Percentiles rank a stretch among this genome's conserved stretches.
Evolutionary conservation across 2,113 vertebrate genomes (phyloP).

Genomic region (Melanerpes aurifrons): DNA sequence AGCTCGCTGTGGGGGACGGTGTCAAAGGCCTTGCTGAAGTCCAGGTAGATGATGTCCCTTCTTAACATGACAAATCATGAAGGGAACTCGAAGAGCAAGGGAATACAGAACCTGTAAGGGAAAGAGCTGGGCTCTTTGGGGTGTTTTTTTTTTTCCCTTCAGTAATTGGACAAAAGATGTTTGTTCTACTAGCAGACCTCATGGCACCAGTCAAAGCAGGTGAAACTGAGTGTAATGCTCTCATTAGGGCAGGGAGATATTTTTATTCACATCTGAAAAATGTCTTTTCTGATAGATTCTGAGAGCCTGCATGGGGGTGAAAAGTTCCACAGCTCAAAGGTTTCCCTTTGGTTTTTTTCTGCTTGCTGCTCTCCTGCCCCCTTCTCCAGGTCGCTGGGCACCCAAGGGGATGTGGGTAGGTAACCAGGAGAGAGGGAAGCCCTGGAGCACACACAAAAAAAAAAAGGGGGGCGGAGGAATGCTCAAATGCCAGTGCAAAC

Average conservation of each 20-base stretch:
- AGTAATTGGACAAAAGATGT: conserved; percentile 38
- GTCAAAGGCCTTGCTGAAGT: too few relatives aligned
- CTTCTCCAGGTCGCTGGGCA: neutral
- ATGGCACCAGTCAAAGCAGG: conserved; percentile 49
- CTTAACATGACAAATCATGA: neutral
- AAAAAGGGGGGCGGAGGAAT: neutral
- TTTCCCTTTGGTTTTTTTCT: conserved; percentile 28
- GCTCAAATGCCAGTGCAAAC: neutral
- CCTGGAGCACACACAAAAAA: neutral
- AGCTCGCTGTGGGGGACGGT: too few relatives aligned
- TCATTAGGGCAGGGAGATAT: conserved; percentile 68
- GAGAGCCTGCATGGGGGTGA: conserved; percentile 62
- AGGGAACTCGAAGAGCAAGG: conserved; percentile 15
- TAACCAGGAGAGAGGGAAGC: neutral
- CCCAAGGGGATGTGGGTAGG: neutral
- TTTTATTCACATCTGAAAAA: conserved; percentile 72
- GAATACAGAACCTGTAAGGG: neutral
- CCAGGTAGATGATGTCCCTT: neutral
- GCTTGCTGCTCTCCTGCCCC: neutral
- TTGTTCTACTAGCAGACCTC: conserved; percentile 39
- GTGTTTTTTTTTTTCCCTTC: neutral
- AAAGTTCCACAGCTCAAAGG: conserved; percentile 65
- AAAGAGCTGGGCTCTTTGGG: neutral
- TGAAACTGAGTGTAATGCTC: conserved; percentile 69
- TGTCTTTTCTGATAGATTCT: conserved; percentile 70